Percentiles rank a stretch among this genome's conserved stretches.
Evolutionary conservation across 2,888 invertebrate genomes (phyloP).

Genomic region (Muschampia plurimacula): DNA sequence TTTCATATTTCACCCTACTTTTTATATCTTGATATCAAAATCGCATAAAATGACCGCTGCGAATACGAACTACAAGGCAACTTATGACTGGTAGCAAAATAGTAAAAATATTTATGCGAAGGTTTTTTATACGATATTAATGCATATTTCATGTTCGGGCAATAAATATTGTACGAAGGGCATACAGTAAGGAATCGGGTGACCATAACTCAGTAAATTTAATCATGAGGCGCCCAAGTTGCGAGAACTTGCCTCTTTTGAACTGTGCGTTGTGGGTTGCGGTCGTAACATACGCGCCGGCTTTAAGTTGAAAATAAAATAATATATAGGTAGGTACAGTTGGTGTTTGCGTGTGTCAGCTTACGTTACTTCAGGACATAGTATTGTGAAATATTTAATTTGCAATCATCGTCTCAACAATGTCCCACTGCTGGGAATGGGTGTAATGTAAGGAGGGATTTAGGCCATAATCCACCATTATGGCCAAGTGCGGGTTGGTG

Average conservation of each 20-base stretch:
- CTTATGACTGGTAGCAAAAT: slow-evolving; percentile 35
- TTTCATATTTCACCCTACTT: not conserved
- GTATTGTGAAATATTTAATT: too few species aligned
- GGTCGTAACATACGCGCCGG: not conserved
- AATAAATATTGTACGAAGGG: slow-evolving; percentile 69
- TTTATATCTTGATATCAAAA: slow-evolving; percentile 15
- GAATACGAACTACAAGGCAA: slow-evolving; percentile 32
- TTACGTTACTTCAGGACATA: too few species aligned
- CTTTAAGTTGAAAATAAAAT: not conserved
- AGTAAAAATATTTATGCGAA: slow-evolving; percentile 62
- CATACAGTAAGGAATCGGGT: slow-evolving; percentile 65
- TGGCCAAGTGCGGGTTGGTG: too few species aligned
- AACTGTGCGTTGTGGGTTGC: slow-evolving; percentile 36
- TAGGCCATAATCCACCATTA: too few species aligned
- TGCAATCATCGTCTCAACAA: too few species aligned
- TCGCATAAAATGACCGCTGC: slow-evolving; percentile 24
- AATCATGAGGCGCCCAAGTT: slow-evolving; percentile 62
- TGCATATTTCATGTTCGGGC: slow-evolving; percentile 68
- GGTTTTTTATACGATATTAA: slow-evolving; percentile 58
- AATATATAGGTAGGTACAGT: not conserved
- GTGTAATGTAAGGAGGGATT: too few species aligned
- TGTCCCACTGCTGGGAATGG: too few species aligned
- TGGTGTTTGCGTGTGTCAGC: too few species aligned
- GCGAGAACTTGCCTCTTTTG: slow-evolving; percentile 55
- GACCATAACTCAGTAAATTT: slow-evolving; percentile 75